phyloP scores from a whole-genome alignment of 2,113 vertebrate species.

The Fregata magnificens region DNA sequence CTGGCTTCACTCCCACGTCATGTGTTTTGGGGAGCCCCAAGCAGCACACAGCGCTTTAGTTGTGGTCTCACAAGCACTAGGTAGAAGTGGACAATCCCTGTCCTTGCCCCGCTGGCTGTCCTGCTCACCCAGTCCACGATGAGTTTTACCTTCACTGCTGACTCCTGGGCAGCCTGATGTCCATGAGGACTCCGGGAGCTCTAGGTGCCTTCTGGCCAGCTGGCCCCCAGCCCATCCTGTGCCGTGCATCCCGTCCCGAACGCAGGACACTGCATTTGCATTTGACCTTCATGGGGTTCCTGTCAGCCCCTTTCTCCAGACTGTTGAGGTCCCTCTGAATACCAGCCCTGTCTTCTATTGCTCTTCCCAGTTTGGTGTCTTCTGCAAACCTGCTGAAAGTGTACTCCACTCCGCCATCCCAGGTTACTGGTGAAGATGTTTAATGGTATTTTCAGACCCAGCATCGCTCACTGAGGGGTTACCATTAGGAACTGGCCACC shows the following conservation, averaged over 20 bases:
- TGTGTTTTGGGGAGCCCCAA: not conserved
- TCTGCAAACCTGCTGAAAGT: not conserved
- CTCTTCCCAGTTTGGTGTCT: not conserved
- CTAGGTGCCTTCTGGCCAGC: not conserved
- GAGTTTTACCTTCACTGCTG: not conserved
- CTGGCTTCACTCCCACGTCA: not conserved
- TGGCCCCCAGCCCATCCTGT: not conserved
- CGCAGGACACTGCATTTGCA: not conserved
- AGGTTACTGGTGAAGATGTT: not conserved
- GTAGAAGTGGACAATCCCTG: not conserved
- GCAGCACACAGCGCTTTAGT: not conserved
- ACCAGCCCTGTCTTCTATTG: not conserved
- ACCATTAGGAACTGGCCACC: not conserved
- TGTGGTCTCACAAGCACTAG: not conserved
- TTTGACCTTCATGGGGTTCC: not conserved
- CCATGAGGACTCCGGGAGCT: not conserved
- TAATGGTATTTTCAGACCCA: not conserved
- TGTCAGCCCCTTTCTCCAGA: not conserved
- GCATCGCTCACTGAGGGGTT: not conserved
- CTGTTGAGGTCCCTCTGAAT: not conserved
- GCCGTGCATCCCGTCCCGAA: fast-evolving
- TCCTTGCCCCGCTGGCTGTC: not conserved
- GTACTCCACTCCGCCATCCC: not conserved
- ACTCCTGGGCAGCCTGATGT: not conserved
- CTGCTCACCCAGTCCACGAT: not conserved